These are phyloP conservation scores for Rallus limicola DNA, from an alignment of 2,113 vertebrate genomes.

Conservation along the genomic window DNA sequence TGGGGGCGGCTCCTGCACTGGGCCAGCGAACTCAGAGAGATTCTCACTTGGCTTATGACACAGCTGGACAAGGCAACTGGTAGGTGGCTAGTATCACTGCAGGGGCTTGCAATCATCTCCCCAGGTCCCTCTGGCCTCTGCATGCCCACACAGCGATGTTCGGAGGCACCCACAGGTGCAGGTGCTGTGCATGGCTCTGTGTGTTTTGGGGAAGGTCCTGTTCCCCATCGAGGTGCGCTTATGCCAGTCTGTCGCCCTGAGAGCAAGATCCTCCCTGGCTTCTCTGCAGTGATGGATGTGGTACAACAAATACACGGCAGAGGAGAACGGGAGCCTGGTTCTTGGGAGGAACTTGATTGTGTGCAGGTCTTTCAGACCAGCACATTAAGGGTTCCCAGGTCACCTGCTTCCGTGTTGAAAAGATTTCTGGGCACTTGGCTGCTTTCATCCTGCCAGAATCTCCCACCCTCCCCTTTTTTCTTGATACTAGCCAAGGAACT, in stretches of 20 bases:
- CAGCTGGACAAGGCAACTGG: fast-evolving
- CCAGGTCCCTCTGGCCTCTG: not conserved
- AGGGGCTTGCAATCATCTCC: not conserved
- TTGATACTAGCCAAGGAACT: not conserved
- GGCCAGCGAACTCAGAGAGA: not conserved
- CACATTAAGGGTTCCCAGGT: not conserved
- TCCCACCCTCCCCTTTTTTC: not conserved
- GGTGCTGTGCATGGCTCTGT: fast-evolving
- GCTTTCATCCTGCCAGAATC: not conserved
- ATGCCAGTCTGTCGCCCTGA: fast-evolving
- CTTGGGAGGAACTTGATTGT: not conserved
- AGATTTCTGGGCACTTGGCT: not conserved
- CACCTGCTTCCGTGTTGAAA: not conserved
- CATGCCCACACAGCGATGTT: fast-evolving
- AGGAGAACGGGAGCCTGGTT: not conserved
- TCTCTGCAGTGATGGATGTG: not conserved
- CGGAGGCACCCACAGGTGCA: fast-evolving
- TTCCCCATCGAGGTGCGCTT: fast-evolving
- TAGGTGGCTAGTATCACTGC: not conserved
- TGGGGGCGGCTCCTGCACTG: fast-evolving
- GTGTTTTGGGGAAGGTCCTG: fast-evolving
- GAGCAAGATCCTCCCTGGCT: not conserved
- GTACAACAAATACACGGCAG: not conserved
- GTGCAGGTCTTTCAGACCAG: not conserved
- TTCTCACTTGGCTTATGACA: not conserved